Conservation (phyloP, 2,113 vertebrate species). For the Xyrauchen texanus region DNA sequence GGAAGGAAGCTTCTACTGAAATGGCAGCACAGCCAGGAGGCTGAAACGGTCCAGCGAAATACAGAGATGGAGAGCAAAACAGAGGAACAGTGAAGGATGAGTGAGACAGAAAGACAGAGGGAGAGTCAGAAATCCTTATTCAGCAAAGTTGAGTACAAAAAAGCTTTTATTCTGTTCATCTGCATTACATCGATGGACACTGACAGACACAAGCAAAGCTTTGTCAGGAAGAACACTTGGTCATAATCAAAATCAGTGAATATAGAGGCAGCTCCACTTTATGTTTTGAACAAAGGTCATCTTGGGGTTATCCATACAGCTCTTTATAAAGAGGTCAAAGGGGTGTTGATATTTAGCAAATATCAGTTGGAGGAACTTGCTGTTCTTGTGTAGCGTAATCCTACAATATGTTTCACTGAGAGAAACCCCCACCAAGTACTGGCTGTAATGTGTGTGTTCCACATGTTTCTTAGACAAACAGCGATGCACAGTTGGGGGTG, state of each 20-base stretch:
- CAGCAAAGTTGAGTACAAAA: constrained; percentile 29
- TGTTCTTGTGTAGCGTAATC: constrained; percentile 10
- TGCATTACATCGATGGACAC: constrained; percentile 1
- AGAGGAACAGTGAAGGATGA: background rate
- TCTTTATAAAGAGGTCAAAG: constrained; percentile 14
- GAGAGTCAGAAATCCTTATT: constrained; percentile 9
- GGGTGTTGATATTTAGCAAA: constrained; percentile 26
- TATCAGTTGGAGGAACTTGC: constrained; percentile 17
- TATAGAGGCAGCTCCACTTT: constrained; percentile 2
- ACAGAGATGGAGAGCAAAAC: background rate
- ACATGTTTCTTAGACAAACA: constrained; percentile 2
- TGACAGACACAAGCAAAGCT: constrained; percentile 6
- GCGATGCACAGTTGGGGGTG: background rate
- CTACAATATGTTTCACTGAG: constrained; percentile 15
- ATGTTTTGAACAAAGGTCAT: constrained; percentile 33
- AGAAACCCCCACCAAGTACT: background rate
- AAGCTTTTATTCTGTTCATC: constrained; percentile 25
- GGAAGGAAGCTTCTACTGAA: constrained; percentile 33
- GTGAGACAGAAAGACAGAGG: background rate
- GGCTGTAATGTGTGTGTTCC: background rate
- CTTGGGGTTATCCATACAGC: constrained; percentile 3
- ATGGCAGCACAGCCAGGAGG: background rate
- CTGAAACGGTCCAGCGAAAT: background rate
- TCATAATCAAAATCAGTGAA: constrained; percentile 2
- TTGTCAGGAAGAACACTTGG: background rate